Evolutionary conservation across 37 sponge, comb jelly and placozoan species (phyloP).

Genomic region (Haliclona indistincta): DNA sequence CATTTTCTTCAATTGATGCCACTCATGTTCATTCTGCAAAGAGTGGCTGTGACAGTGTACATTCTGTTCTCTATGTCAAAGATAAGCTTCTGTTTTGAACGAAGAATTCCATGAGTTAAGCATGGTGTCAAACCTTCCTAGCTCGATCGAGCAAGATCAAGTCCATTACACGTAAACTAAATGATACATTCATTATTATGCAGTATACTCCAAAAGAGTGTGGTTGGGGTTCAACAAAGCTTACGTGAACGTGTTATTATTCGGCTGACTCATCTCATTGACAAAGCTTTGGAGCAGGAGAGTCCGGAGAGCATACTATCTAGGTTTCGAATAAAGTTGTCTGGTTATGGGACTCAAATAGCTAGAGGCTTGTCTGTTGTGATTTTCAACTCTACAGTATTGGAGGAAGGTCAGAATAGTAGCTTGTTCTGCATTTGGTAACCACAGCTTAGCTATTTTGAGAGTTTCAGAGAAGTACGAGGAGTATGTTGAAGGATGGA

Average conservation of each 20-base stretch:
- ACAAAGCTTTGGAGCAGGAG: neutral
- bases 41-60: neutral
- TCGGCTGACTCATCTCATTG: neutral
- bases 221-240: slow-evolving; percentile 37
- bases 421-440: slow-evolving; percentile 10
- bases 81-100: neutral
- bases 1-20: neutral
- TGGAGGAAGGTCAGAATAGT: neutral
- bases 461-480: slow-evolving; percentile 28
- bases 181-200: slow-evolving; percentile 6
- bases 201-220: slow-evolving; percentile 12
- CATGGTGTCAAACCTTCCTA: neutral
- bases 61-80: slow-evolving; percentile 10
- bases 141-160: slow-evolving; percentile 8
- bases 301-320: neutral
- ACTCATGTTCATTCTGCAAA: neutral
- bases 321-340: slow-evolving; percentile 21
- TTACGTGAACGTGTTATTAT: slow-evolving; percentile 11
- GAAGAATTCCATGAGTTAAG: slow-evolving; percentile 26
- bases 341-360: slow-evolving; percentile 45
- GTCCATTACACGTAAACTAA: neutral
- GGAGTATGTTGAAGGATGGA: slow-evolving; percentile 1
- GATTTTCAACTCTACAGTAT: slow-evolving; percentile 22
- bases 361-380: slow-evolving; percentile 16
- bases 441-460: slow-evolving; percentile 30